A percentile compares a stretch with the other conserved stretches of the same genome.
Conservation (phyloP, 2,888 invertebrate species). For the Sinodicranocentrus sp. region DNA sequence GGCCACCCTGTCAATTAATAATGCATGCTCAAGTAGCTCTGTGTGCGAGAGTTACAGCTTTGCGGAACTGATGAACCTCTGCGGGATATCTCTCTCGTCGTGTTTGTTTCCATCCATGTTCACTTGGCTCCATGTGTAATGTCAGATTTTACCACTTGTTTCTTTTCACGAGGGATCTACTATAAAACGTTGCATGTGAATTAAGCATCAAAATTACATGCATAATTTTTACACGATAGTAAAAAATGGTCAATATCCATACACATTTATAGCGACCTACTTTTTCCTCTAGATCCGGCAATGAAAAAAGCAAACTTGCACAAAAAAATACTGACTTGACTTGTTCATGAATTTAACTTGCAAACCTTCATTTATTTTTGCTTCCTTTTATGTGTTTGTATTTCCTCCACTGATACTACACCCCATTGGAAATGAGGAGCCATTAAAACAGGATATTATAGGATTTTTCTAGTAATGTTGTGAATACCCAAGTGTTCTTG, state of each 20-base stretch:
- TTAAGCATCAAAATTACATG: no score
- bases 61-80: conserved; percentile 26
- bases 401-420: neutral
- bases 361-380: conserved; percentile 28
- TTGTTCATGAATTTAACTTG: no score
- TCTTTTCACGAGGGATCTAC: neutral
- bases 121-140: neutral
- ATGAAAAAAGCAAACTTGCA: no score
- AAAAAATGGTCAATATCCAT: no score
- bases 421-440: neutral
- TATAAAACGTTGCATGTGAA: no score
- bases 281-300: no score
- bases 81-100: neutral
- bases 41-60: conserved; percentile 6
- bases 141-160: conserved; percentile 6
- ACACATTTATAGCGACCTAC: no score
- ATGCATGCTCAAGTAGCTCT: conserved; percentile 26
- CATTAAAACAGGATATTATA: conserved; percentile 22
- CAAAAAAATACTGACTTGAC: no score
- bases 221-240: no score
- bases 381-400: conserved; percentile 22
- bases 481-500: conserved; percentile 6
- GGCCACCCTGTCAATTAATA: conserved; percentile 55
- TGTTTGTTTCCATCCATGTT: neutral
- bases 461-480: neutral